phyloP scores from a whole-genome alignment of 1,140 invertebrate genomes.

The Hesperophylax magnus region DNA sequence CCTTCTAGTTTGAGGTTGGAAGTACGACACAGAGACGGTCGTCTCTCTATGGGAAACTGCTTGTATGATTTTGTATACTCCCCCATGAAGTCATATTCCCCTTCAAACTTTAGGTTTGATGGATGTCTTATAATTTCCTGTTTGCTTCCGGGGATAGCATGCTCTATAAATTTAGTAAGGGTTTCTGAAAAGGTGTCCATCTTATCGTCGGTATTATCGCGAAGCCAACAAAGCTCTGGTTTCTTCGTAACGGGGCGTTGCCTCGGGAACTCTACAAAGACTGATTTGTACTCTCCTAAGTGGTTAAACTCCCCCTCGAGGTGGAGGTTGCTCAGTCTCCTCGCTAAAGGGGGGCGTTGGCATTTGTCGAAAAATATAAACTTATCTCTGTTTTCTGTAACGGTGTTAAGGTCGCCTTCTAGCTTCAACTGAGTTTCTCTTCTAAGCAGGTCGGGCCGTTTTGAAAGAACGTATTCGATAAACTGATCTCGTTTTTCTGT shows the following conservation, averaged over 20 bases:
- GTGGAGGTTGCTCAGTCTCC: conserved; percentile 55
- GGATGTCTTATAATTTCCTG: conserved; percentile 64
- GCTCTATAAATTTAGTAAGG: conserved; percentile 51
- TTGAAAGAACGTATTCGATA: conserved; percentile 67
- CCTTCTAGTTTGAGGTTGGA: conserved; percentile 63
- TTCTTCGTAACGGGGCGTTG: conserved; percentile 58
- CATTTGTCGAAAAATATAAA: conserved; percentile 65
- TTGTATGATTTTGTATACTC: conserved; percentile 67
- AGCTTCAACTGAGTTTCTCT: conserved; percentile 68
- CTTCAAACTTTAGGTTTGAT: conserved; percentile 66
- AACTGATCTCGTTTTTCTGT: conserved; percentile 63
- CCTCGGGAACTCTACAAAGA: conserved; percentile 62
- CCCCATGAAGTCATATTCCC: conserved; percentile 63
- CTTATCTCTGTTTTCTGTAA: conserved; percentile 71
- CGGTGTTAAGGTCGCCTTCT: conserved; percentile 68
- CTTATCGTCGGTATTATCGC: conserved; percentile 37
- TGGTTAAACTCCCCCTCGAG: conserved; percentile 61
- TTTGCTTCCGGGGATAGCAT: conserved; percentile 60
- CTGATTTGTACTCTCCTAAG: conserved; percentile 61
- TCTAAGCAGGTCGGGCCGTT: conserved; percentile 64
- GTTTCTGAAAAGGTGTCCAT: conserved; percentile 52
- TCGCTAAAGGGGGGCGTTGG: conserved; percentile 59
- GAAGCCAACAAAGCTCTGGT: conserved; percentile 53
- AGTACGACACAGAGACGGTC: conserved; percentile 61
- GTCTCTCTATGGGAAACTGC: conserved; percentile 56